These are phyloP conservation scores for Phyllotis vaccarum DNA, from an alignment of 2,797 vertebrate genomes.

Conservation along the genomic window DNA sequence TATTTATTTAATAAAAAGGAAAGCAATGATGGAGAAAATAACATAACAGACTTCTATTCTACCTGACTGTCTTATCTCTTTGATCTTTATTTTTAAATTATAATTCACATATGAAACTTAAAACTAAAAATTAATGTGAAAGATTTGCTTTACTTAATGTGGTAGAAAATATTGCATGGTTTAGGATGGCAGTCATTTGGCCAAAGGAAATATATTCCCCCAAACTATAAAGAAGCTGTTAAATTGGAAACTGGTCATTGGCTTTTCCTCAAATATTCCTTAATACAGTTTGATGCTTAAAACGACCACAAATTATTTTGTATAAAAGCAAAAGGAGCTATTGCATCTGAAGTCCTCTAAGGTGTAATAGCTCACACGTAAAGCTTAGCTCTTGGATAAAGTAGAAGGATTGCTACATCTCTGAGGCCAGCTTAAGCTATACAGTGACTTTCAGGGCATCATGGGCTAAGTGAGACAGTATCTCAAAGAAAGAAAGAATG, in stretches of 20 bases:
- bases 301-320: neutral
- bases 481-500: neutral
- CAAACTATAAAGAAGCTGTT: slow-evolving; percentile 53
- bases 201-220: neutral
- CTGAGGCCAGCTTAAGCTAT: neutral
- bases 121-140: slow-evolving; percentile 63
- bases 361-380: neutral
- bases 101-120: slow-evolving; percentile 54
- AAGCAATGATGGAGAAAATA: slow-evolving; percentile 48
- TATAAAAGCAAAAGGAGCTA: slow-evolving; percentile 47
- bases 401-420: neutral
- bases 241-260: slow-evolving; percentile 40
- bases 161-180: neutral
- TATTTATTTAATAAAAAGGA: slow-evolving; percentile 22
- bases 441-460: neutral
- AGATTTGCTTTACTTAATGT: slow-evolving; percentile 30
- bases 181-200: slow-evolving; percentile 5
- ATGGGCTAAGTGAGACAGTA: neutral
- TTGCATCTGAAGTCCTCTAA: neutral
- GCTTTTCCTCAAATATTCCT: slow-evolving; percentile 55
- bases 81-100: slow-evolving; percentile 61
- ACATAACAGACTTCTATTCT: slow-evolving; percentile 36
- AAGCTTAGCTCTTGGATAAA: neutral
- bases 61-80: slow-evolving; percentile 33
- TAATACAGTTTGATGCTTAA: slow-evolving; percentile 23